Percentiles rank a stretch among this genome's conserved stretches.
These are phyloP conservation scores for Belonocnema kinseyi DNA, from an alignment of 1,140 invertebrate genomes.

Conservation along the genomic window DNA sequence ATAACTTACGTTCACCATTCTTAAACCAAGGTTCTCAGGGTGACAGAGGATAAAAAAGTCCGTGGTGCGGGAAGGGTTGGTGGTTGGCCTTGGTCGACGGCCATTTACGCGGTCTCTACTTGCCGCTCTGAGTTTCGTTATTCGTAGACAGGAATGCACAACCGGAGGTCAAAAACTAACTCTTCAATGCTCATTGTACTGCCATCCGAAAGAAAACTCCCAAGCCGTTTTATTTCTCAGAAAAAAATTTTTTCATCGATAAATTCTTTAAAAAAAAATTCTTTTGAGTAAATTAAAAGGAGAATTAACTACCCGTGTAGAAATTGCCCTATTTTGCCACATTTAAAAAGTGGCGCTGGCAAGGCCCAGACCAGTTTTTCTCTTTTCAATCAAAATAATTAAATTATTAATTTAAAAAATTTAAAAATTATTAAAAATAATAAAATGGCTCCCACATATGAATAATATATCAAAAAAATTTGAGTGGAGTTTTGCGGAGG, in stretches of 20 bases:
- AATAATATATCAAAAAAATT: no score
- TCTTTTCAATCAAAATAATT: no score
- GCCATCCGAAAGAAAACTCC: background rate
- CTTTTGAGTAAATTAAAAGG: no score
- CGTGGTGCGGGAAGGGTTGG: conserved; percentile 61
- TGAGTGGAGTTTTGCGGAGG: no score
- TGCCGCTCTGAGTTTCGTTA: conserved; percentile 38
- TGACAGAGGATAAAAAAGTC: conserved; percentile 56
- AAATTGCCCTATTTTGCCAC: no score
- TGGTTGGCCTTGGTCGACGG: conserved; percentile 66
- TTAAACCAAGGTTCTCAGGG: conserved; percentile 37
- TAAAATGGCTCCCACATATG: no score
- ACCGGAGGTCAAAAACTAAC: conserved; percentile 41
- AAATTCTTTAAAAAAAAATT: no score
- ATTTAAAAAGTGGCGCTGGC: no score
- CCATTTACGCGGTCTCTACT: conserved; percentile 61
- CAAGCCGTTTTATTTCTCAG: background rate
- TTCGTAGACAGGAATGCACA: conserved; percentile 51
- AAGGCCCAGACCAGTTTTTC: no score
- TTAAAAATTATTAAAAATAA: no score
- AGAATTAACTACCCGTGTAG: no score
- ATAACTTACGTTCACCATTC: conserved; percentile 31
- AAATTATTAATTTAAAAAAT: no score
- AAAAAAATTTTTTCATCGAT: background rate
- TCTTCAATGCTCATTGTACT: conserved; percentile 46